Percentiles rank a stretch among this genome's conserved stretches.
phyloP scores from a whole-genome alignment of 2,797 vertebrate genomes.

The Naso thynnoides region DNA sequence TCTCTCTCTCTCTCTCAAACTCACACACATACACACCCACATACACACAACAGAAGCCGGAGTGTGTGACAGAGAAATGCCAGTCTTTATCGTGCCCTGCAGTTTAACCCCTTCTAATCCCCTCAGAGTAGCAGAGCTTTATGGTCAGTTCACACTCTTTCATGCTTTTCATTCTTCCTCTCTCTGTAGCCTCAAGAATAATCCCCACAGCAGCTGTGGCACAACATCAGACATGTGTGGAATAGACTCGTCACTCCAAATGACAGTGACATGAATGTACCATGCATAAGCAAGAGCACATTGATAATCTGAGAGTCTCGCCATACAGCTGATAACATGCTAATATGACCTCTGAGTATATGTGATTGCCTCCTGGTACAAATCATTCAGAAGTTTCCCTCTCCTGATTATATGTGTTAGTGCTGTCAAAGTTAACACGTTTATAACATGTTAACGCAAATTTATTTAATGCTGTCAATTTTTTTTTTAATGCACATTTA shows the following conservation, averaged over 20 bases:
- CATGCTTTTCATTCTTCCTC: slow-evolving; percentile 55
- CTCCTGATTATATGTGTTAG: too few species aligned
- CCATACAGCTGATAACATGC: not conserved
- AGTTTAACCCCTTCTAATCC: slow-evolving; percentile 81
- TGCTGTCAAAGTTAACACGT: too few species aligned
- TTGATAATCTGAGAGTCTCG: not conserved
- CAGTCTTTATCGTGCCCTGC: slow-evolving; percentile 59
- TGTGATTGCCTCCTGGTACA: not conserved
- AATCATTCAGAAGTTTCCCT: too few species aligned
- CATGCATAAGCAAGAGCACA: slow-evolving; percentile 4
- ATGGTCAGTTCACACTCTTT: slow-evolving; percentile 74
- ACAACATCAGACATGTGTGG: slow-evolving; percentile 49
- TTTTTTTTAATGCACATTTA: too few species aligned
- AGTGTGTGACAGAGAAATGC: slow-evolving; percentile 58
- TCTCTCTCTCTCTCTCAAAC: slow-evolving; percentile 2
- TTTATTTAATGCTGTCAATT: too few species aligned
- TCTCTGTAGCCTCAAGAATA: slow-evolving; percentile 54
- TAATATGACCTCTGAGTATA: not conserved
- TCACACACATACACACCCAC: slow-evolving; percentile 33
- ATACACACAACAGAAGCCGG: slow-evolving; percentile 8
- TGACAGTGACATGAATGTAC: slow-evolving; percentile 26
- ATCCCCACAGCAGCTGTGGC: slow-evolving; percentile 63
- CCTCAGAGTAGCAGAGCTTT: slow-evolving; percentile 68
- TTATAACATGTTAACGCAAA: too few species aligned
- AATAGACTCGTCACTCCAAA: slow-evolving; percentile 50